A percentile compares a stretch with the other conserved stretches of the same genome.
These are phyloP conservation scores for Tauraco erythrolophus DNA, from an alignment of 2,113 vertebrate species.

Conservation along the genomic window DNA sequence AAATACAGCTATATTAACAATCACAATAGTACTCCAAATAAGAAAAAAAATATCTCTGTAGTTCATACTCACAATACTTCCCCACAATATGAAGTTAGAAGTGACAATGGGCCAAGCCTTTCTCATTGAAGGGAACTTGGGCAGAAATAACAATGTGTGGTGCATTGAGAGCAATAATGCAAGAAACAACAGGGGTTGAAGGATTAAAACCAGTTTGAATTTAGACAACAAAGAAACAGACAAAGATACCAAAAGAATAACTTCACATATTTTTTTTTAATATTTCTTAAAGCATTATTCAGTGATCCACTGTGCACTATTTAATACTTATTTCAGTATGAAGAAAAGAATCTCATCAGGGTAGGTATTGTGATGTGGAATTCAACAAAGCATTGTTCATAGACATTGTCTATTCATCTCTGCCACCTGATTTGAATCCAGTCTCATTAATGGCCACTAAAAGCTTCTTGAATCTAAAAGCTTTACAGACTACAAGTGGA, in stretches of 20 bases:
- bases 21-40: not conserved
- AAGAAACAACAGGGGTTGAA: slow-evolving; percentile 59
- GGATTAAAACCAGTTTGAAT: slow-evolving; percentile 61
- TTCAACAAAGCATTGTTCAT: slow-evolving; percentile 31
- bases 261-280: not conserved
- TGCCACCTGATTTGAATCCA: slow-evolving; percentile 52
- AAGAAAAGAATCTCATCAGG: slow-evolving; percentile 54
- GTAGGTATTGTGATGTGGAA: slow-evolving; percentile 31
- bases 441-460: slow-evolving; percentile 25
- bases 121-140: slow-evolving; percentile 63
- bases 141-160: slow-evolving; percentile 69
- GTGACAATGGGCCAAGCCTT: slow-evolving; percentile 28
- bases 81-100: not conserved
- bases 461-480: slow-evolving; percentile 50
- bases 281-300: slow-evolving; percentile 50
- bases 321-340: slow-evolving; percentile 31
- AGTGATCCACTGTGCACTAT: not conserved
- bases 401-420: slow-evolving; percentile 42
- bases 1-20: slow-evolving; percentile 37
- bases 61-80: slow-evolving; percentile 7
- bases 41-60: not conserved
- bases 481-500: not conserved
- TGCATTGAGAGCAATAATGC: slow-evolving; percentile 42
- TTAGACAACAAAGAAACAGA: slow-evolving; percentile 47
- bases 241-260: slow-evolving; percentile 52